These are phyloP conservation scores for Thermophis baileyi DNA, from an alignment of 2,113 vertebrate species.

Conservation along the genomic window DNA sequence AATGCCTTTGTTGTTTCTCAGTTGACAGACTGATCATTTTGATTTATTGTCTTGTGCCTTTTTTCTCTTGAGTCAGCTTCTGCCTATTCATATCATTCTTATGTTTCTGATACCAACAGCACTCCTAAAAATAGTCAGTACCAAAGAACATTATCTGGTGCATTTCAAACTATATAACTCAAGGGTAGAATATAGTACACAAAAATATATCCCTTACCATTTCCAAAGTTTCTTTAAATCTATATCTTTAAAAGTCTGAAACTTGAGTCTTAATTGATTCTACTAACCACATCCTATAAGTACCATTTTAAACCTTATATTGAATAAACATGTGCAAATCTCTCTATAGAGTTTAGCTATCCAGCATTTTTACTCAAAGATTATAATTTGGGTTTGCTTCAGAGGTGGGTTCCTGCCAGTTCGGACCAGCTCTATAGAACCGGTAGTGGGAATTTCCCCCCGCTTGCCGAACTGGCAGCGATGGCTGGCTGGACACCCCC, in stretches of 20 bases:
- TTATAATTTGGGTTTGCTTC: not conserved
- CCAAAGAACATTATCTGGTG: not conserved
- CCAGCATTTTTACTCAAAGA: not conserved
- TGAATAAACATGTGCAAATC: not conserved
- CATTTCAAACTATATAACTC: not conserved
- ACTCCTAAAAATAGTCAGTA: slow-evolving; percentile 1
- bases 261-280: not conserved
- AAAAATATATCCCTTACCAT: not conserved
- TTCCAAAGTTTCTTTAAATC: not conserved
- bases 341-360: not conserved
- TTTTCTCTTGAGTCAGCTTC: slow-evolving; percentile 8
- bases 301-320: not conserved
- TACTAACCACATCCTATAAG: not conserved
- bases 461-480: no score
- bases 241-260: not conserved
- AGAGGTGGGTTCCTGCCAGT: no score
- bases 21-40: slow-evolving; percentile 7
- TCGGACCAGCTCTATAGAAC: no score
- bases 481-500: no score
- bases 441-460: no score
- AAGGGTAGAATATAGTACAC: not conserved
- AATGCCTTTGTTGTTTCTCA: not conserved
- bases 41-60: slow-evolving; percentile 6
- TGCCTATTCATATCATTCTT: slow-evolving; percentile 14
- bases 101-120: not conserved